Evolutionary conservation across 2,113 vertebrate species (phyloP), one percentile per base, ranked within the genome.

Genomic region (Equus przewalskii): DNA sequence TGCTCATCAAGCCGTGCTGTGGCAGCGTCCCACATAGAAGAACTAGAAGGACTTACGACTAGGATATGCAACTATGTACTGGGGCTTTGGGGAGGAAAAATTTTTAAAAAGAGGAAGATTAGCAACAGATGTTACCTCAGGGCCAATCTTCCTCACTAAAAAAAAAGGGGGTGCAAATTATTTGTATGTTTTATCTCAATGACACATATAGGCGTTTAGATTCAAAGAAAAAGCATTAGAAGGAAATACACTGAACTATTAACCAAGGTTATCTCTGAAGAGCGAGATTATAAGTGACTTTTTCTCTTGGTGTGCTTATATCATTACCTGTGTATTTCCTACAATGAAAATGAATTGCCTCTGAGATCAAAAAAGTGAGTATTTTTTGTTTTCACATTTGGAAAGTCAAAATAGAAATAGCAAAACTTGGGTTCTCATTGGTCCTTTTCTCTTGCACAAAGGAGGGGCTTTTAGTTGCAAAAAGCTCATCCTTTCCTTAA

Each of bases 381-480:
- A 0, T n/a, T 28, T 44, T 64, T 12, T 79, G 16, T n/a, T 13
- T n/a, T 60, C 19, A 78, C 56, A 21, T 21, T 30, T 65, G 28
- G 49, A 78, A 89, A 96, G 65, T 44, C 44, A 51, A 41, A 64
- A 33, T 6, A 19, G 44, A 84, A 73, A 8, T 1, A 30, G 49
- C 58, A 26, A 7, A 22, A 2, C 26, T 8, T 1, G 75, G 21
- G 64, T 26, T 10, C 3, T 65, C 41, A 3, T 33, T 8, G 70
- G 44, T 16, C 13, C 2, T 0, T 46, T n/a, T 4, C 30, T 51
- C 1, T 19, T 2, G 5, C 30, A 12, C 16, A 8, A 33, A 22
- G 51, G 54, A 51, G 12, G 49, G 21, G 7, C 58, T 41, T n/a
- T 22, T 3, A 28, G 64, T 12, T 41, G 69, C 3, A 7, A 19